These are phyloP conservation scores for Clarias gariepinus DNA, from an alignment of 2,113 vertebrate species.

Conservation along the genomic window DNA sequence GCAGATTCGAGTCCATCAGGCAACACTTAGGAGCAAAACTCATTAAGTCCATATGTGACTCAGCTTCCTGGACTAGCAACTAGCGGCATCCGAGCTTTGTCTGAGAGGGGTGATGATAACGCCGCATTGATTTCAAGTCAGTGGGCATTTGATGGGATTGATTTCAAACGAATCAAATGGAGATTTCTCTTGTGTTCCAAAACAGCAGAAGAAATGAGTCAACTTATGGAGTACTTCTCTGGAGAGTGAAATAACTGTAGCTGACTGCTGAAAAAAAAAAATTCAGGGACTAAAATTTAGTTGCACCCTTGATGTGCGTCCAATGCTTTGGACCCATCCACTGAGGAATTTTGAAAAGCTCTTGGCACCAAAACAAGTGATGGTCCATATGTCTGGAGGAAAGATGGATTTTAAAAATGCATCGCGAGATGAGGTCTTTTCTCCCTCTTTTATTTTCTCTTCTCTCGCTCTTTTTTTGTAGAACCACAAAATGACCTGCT, in stretches of 20 bases:
- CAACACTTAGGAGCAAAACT: slow-evolving; percentile 47
- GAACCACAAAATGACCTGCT: slow-evolving; percentile 1
- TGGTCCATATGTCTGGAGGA: not conserved
- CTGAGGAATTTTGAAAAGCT: not conserved
- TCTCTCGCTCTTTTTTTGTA: not conserved
- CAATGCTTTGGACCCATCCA: not conserved
- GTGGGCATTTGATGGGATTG: not conserved
- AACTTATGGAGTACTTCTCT: not conserved
- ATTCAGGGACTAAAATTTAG: not conserved
- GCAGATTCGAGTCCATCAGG: slow-evolving; percentile 46
- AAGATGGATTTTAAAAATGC: not conserved
- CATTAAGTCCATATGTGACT: slow-evolving; percentile 49
- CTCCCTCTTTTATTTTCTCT: not conserved
- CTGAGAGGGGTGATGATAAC: not conserved
- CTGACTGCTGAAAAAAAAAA: not conserved
- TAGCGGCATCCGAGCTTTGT: not conserved
- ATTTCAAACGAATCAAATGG: not conserved
- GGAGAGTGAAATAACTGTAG: not conserved
- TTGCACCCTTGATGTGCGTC: not conserved
- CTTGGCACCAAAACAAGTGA: not conserved
- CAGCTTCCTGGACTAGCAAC: slow-evolving; percentile 36
- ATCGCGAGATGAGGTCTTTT: not conserved
- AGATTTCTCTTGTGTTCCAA: not conserved
- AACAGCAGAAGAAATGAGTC: not conserved
- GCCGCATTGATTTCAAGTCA: not conserved